Percentiles rank a stretch among this genome's conserved stretches.
phyloP scores from a whole-genome alignment of 2,888 invertebrate genomes.

The Galerucella nymphaeae region DNA sequence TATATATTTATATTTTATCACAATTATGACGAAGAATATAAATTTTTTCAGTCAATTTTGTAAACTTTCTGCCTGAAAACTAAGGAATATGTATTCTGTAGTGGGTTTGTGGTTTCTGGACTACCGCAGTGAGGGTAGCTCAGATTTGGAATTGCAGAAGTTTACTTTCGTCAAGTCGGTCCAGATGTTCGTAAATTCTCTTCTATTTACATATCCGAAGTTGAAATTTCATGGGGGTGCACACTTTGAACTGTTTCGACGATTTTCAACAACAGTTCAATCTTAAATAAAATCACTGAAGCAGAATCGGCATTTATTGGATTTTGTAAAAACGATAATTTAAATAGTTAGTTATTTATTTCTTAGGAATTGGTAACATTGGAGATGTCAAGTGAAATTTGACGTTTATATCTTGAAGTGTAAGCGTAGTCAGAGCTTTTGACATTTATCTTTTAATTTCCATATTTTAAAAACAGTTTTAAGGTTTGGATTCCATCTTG shows the following conservation, averaged over 20 bases:
- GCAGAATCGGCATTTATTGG: neutral
- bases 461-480: too few relatives aligned
- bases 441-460: too few relatives aligned
- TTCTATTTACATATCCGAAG: conserved; percentile 43
- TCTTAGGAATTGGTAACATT: too few relatives aligned
- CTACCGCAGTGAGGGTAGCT: conserved; percentile 22
- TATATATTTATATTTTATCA: neutral
- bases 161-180: conserved; percentile 44
- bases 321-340: neutral
- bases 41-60: neutral
- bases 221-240: conserved; percentile 31
- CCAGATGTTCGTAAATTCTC: conserved; percentile 50
- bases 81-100: conserved; percentile 33
- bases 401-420: too few relatives aligned
- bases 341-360: neutral
- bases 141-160: conserved; percentile 35
- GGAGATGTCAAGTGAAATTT: too few relatives aligned
- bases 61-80: conserved; percentile 25
- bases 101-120: conserved; percentile 20
- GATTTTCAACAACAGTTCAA: conserved; percentile 15
- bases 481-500: too few relatives aligned
- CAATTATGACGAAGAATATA: neutral
- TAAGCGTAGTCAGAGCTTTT: too few relatives aligned
- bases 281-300: conserved; percentile 10
- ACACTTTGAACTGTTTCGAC: conserved; percentile 19